phyloP scores from a whole-genome alignment of 2,888 invertebrate genomes.

The Hypercompe scribonia region DNA sequence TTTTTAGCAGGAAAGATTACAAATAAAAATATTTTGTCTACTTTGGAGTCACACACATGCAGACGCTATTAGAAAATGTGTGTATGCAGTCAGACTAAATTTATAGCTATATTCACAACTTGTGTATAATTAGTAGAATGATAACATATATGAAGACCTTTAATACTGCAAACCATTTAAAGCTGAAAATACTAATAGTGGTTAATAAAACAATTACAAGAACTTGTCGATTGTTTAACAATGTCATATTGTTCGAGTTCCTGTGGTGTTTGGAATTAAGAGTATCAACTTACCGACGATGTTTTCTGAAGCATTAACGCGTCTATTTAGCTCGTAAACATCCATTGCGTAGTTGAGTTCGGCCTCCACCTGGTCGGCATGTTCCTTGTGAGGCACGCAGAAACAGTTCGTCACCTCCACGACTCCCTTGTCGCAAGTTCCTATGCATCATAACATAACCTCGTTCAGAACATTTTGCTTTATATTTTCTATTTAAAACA shows the following conservation, averaged over 20 bases:
- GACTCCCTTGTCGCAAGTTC: slow-evolving; percentile 95
- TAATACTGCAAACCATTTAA: not conserved
- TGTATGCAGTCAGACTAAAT: not conserved
- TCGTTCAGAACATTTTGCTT: slow-evolving; percentile 36
- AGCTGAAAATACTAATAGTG: not conserved
- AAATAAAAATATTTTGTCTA: no score
- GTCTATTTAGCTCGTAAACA: slow-evolving; percentile 96
- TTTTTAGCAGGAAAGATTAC: no score
- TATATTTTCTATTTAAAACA: not conserved
- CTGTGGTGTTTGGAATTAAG: not conserved
- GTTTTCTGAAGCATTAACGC: slow-evolving; percentile 96
- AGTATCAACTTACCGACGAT: slow-evolving; percentile 90
- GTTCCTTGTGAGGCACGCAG: slow-evolving; percentile 99
- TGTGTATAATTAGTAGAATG: not conserved
- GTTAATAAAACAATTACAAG: not conserved
- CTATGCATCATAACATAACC: slow-evolving; percentile 83
- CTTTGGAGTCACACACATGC: no score
- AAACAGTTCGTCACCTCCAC: slow-evolving; percentile 99
- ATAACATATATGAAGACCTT: not conserved
- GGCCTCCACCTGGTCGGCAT: slow-evolving; percentile 98
- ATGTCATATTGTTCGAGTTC: no score
- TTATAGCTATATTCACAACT: not conserved
- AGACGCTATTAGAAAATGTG: no score
- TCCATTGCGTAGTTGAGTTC: slow-evolving; percentile 98
- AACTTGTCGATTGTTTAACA: not conserved